Base-by-base conservation (phyloP, 2,888 invertebrate species). In the Limnephilus rhombicus region DNA sequence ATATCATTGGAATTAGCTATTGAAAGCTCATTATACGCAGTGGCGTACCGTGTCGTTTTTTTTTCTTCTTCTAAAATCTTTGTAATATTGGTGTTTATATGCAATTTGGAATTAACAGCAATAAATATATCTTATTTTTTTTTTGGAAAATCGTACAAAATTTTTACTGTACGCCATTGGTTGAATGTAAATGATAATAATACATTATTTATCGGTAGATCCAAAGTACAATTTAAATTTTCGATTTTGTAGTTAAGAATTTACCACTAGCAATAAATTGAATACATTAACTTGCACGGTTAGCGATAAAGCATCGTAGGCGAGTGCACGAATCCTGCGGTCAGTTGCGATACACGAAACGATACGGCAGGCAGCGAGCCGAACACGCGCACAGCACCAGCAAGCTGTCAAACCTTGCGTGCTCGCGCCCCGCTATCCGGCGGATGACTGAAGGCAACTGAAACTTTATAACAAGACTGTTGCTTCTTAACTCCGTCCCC, bases 401-500 rank as follows among this genome's bases (percentile, higher is more conserved):
- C 31, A 11, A 31, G 15, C 29, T 31, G 11, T 37, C 68, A 24
- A 34, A 88, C 88, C 68, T 31, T 68, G 80, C 88, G 88, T 80
- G 88, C 88, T 34, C 68, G 34, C 88, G 80, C 88, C 88, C 11
- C 88, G 88, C 68, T 18, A 15, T 34, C 68, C 88, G 88, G 88
- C 88, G 31, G 80, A 68, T 86, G 15, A 86, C 86, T 86, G 53
- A 86, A 86, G 45, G 9, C n/a, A 45, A 34, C 53, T 88, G 86
- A 86, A 86, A 88, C 34, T 68, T 88, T 88, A 86, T 86, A 68
- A 34, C 68, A 41, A 80, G 88, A 80, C 88, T 88, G 88, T 88
- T 88, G 88, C 88, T 88, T 88, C 88, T 88, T 88, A 88, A 88
- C 88, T 88, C 88, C 37, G 68, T 34, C 37, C 34, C 34, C 53